Base-by-base conservation (phyloP, 2,113 vertebrate genomes). In the Centrocercus urophasianus region DNA sequence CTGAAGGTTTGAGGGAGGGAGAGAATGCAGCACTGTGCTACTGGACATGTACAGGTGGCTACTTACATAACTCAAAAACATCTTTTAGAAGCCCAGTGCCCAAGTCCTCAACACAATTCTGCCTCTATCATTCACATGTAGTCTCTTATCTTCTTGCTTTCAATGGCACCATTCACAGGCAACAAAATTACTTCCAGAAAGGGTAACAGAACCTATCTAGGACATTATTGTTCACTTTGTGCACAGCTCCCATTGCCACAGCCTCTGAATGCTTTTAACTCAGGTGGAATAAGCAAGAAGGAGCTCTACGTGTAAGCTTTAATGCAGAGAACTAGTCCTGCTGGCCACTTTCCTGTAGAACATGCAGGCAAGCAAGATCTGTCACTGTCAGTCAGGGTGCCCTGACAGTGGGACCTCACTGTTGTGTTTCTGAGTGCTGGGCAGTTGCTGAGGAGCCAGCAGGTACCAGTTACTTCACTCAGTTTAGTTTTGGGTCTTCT, bases 181-280 rank as follows among this genome's bases (percentile, higher is more conserved):
- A 88, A 77, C 2, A 84, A 36, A 87, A 89, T 48, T 65, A 63
- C 22, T 48, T 54, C 45, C 42, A 34, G 18, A 59, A 91, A 90
- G 52, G 45, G 76, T 96, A 93, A 88, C 76, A 94, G 90, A 93
- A 88, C 88, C 52, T 75, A 70, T 43, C n/a, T 61, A 36, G 65
- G 65, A 71, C n/a, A 66, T 45, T 50, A 47, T 25, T 88, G 61
- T 72, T 85, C 21, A 56, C 63, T 83, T 80, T 45, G 57, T 42
- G 30, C 86, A 59, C 5, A 91, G 76, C 63, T 93, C 73, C 72
- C 59, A 43, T 32, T 75, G 80, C 80, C 54, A 76, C 11, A 92
- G 76, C 56, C 24, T 43, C 73, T 22, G 30, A 61, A 27, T 40
- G 47, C 69, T 65, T 69, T 48, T 32, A 60, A 47, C 40, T 70